Percentiles rank a stretch among this genome's conserved stretches.
phyloP scores from a whole-genome alignment of 2,113 vertebrate genomes.

The Apodemus speciosus region DNA sequence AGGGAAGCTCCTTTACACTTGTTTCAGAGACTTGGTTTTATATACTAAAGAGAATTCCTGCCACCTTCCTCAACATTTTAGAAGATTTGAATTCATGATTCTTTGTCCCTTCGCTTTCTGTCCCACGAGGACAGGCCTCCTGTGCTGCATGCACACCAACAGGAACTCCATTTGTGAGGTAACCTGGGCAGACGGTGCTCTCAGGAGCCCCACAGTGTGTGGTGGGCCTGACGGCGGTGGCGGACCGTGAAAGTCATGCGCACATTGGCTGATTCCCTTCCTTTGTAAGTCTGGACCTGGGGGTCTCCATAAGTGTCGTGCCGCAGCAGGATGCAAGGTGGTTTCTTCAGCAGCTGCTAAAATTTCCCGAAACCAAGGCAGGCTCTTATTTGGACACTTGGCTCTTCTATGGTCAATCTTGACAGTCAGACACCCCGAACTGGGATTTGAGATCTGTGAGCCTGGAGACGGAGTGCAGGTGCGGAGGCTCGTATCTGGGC shows the following conservation, averaged over 20 bases:
- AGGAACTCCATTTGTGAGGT: fast-evolving
- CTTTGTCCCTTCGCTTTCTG: not conserved
- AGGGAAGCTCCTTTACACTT: not conserved
- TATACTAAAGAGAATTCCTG: slow-evolving; percentile 5
- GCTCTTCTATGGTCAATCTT: not conserved
- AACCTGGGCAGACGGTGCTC: not conserved
- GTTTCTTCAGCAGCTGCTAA: not conserved
- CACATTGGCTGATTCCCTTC: not conserved
- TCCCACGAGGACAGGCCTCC: not conserved
- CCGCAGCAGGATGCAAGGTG: not conserved
- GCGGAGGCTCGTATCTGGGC: slow-evolving; percentile 24
- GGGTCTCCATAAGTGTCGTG: not conserved
- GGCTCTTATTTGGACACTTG: not conserved
- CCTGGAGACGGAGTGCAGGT: not conserved
- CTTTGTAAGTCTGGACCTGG: not conserved
- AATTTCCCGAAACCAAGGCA: not conserved
- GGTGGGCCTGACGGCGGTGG: not conserved
- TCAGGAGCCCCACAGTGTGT: not conserved
- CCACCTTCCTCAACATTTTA: not conserved
- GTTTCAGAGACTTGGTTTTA: slow-evolving; percentile 32
- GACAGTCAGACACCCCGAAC: not conserved
- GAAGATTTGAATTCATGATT: not conserved
- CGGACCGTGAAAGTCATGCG: not conserved
- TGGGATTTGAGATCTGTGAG: not conserved
- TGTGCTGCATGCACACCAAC: fast-evolving